phyloP scores from a whole-genome alignment of 1,140 invertebrate species.

The Drosophila asahinai region DNA sequence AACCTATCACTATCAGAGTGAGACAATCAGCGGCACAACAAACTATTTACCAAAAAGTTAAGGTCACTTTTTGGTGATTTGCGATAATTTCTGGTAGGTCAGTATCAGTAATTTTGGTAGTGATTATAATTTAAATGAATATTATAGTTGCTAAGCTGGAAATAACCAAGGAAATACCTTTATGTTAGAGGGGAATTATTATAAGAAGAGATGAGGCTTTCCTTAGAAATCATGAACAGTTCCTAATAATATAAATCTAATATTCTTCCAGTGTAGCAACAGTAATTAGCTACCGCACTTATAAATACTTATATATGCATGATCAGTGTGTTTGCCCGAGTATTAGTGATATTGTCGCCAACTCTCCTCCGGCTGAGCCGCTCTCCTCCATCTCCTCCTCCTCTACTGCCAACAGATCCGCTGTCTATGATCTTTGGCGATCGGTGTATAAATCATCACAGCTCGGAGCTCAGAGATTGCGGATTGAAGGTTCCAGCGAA shows the following conservation, averaged over 20 bases:
- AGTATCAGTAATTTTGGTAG: neutral
- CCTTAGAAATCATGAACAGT: neutral
- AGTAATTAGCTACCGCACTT: constrained; percentile 30
- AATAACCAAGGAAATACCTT: neutral
- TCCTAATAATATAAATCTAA: too few relatives aligned
- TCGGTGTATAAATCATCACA: constrained; percentile 63
- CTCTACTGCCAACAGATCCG: constrained; percentile 3
- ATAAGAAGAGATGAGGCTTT: neutral
- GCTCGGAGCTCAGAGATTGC: constrained; percentile 27
- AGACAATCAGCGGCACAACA: constrained; percentile 5
- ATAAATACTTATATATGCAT: constrained; percentile 8
- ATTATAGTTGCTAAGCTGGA: constrained; percentile 8
- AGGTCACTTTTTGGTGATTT: constrained; percentile 14
- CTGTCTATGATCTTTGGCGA: constrained; percentile 50
- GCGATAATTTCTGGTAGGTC: constrained; percentile 21
- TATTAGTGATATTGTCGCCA: constrained; percentile 42
- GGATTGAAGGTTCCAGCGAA: constrained; percentile 33
- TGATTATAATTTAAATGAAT: neutral
- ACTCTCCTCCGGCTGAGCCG: constrained; percentile 14
- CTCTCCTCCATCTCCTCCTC: neutral
- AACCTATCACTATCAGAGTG: constrained; percentile 16
- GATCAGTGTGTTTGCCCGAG: constrained; percentile 13
- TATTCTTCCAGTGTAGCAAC: constrained; percentile 32
- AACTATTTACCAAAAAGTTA: constrained; percentile 12
- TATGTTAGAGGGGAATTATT: neutral